Evolutionary conservation across 2,888 invertebrate species (phyloP).

Genomic region (Synanthedon vespiformis): DNA sequence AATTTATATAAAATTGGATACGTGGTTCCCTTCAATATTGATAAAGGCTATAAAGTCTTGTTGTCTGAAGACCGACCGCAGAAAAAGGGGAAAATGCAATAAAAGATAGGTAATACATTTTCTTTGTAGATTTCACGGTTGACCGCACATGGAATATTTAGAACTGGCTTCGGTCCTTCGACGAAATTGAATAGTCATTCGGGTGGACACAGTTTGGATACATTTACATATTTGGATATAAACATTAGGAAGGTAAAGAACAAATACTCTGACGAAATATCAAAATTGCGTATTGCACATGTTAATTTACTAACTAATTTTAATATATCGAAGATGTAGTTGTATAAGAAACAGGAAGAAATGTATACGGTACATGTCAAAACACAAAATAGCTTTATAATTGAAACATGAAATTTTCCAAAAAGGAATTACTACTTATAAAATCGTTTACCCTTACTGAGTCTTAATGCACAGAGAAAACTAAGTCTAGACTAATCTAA

Average conservation of each 20-base stretch:
- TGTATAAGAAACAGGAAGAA: no score
- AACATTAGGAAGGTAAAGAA: conserved; percentile 26
- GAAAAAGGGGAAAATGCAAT: conserved; percentile 51
- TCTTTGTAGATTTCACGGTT: conserved; percentile 66
- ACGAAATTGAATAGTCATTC: conserved; percentile 51
- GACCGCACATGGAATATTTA: conserved; percentile 69
- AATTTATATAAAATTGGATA: not conserved
- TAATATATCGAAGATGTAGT: not conserved
- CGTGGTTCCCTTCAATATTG: conserved; percentile 20
- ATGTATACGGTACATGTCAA: no score
- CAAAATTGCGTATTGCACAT: not conserved
- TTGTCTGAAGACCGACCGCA: conserved; percentile 18
- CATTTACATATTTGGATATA: conserved; percentile 19
- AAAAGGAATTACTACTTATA: no score
- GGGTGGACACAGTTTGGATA: conserved; percentile 36
- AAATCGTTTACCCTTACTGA: no score
- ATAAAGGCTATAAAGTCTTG: conserved; percentile 44
- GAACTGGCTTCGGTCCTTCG: conserved; percentile 43
- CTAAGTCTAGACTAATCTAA: no score
- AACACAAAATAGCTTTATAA: no score
- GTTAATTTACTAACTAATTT: conserved; percentile 14
- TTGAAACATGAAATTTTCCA: no score
- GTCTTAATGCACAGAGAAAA: no score
- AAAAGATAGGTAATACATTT: conserved; percentile 63
- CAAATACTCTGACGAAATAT: no score